These are phyloP conservation scores for Meganola albula DNA, from an alignment of 2,888 invertebrate species.

Conservation along the genomic window DNA sequence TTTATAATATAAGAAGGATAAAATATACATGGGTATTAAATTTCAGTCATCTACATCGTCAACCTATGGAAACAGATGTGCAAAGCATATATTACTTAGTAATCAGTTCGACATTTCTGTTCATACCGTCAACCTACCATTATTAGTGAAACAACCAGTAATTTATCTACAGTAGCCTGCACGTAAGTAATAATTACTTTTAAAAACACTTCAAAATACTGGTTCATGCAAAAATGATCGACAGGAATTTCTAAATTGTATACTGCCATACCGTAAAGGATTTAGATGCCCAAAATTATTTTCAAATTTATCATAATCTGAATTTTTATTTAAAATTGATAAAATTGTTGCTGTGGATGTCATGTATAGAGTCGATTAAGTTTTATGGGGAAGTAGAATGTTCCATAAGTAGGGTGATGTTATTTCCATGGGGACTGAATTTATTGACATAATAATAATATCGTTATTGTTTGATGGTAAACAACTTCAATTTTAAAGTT, in stretches of 20 bases:
- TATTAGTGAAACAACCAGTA: constrained; percentile 50
- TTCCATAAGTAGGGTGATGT: neutral
- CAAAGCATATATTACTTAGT: constrained; percentile 27
- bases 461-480: too few species aligned
- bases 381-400: neutral
- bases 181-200: constrained; percentile 50
- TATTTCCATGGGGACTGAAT: constrained; percentile 18
- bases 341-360: too few species aligned
- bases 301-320: too few species aligned
- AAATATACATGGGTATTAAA: too few species aligned
- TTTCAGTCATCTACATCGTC: too few species aligned
- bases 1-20: too few species aligned
- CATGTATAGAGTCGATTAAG: neutral
- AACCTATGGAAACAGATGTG: constrained; percentile 36
- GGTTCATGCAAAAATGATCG: constrained; percentile 18
- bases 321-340: too few species aligned
- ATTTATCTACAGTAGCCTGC: constrained; percentile 53
- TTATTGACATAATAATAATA: constrained; percentile 21
- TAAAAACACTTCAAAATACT: constrained; percentile 43
- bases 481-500: too few species aligned
- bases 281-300: too few species aligned
- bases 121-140: constrained; percentile 46
- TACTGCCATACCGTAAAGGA: constrained; percentile 14
- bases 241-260: constrained; percentile 17
- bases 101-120: constrained; percentile 49